phyloP scores from a whole-genome alignment of 2,797 vertebrate genomes.

The Oreochromis mossambicus region DNA sequence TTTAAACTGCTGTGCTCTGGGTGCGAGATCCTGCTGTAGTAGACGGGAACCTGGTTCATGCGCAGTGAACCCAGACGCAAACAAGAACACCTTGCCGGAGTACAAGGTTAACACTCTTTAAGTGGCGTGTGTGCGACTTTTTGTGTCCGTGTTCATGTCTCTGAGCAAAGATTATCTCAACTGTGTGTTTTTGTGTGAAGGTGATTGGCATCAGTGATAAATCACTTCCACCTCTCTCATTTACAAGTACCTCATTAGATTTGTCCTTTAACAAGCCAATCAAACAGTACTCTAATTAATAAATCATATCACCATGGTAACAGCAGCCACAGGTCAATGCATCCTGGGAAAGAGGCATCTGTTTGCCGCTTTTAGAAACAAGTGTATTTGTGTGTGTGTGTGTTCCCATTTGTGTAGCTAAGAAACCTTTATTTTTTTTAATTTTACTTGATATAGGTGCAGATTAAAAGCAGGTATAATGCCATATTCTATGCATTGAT shows the following conservation, averaged over 20 bases:
- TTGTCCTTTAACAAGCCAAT: slow-evolving; percentile 59
- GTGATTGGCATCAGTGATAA: slow-evolving; percentile 16
- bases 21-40: slow-evolving; percentile 4
- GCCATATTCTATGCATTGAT: neutral
- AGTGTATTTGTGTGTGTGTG: neutral
- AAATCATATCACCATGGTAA: slow-evolving; percentile 44
- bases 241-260: slow-evolving; percentile 50
- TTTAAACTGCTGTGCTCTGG: neutral
- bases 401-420: neutral
- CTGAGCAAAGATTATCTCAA: neutral
- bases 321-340: slow-evolving; percentile 41
- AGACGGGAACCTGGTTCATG: neutral
- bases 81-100: slow-evolving; percentile 4
- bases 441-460: neutral
- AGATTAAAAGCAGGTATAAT: neutral
- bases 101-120: slow-evolving; percentile 10
- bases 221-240: slow-evolving; percentile 27
- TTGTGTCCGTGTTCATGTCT: neutral
- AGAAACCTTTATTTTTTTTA: neutral
- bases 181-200: neutral
- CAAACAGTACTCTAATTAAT: slow-evolving; percentile 56
- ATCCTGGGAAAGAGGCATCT: slow-evolving; percentile 11
- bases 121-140: neutral
- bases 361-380: slow-evolving; percentile 14
- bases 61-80: slow-evolving; percentile 14